These are phyloP conservation scores for Panurus biarmicus DNA, from an alignment of 2,113 vertebrate species.

Conservation along the genomic window DNA sequence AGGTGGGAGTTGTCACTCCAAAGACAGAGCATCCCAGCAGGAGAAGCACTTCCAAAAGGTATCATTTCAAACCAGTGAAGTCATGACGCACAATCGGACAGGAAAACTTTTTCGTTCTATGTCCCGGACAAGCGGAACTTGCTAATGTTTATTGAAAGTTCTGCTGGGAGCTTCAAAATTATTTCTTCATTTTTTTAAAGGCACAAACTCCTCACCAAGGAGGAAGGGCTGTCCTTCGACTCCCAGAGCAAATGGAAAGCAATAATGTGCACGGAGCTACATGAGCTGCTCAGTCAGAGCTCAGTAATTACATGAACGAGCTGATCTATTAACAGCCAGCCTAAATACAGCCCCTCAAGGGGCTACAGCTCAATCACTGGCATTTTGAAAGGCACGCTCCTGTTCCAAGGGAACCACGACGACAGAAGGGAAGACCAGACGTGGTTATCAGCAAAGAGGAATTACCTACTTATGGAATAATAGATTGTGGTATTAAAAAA, in stretches of 20 bases:
- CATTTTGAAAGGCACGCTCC: not conserved
- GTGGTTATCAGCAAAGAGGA: not conserved
- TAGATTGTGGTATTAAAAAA: not conserved
- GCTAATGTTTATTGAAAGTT: not conserved
- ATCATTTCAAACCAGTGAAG: constrained; percentile 35
- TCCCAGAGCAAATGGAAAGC: not conserved
- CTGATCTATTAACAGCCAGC: constrained; percentile 11
- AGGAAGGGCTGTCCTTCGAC: not conserved
- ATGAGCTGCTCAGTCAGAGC: not conserved
- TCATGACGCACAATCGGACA: constrained; percentile 29
- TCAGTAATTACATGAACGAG: not conserved
- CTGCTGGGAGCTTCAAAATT: not conserved
- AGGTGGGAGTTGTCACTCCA: not conserved
- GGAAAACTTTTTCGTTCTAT: constrained; percentile 11
- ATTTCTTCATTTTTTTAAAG: not conserved
- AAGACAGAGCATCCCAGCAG: constrained; percentile 6
- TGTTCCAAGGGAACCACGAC: not conserved
- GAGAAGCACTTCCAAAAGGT: not conserved
- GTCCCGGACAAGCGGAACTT: not conserved
- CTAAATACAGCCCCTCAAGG: constrained; percentile 37
- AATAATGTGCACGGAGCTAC: not conserved
- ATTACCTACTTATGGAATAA: not conserved
- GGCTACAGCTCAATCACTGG: not conserved
- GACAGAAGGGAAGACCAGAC: not conserved
- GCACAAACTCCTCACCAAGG: not conserved